Evolutionary conservation across 2,888 invertebrate species (phyloP).

Genomic region (Lydus trimaculatus): DNA sequence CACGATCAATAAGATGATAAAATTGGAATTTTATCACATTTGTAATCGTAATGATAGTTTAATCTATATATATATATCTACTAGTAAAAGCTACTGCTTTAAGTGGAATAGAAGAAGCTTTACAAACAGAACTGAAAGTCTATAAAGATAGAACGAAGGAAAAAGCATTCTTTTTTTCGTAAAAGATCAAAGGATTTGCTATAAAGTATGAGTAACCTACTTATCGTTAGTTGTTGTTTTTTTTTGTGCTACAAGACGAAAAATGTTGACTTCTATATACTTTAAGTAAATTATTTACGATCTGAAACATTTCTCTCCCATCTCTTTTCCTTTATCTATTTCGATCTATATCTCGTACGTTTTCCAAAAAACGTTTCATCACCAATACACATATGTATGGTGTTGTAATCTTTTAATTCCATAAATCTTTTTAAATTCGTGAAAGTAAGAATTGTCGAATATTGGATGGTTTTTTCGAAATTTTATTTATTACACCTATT

Average conservation of each 20-base stretch:
- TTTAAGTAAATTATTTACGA: conserved; percentile 9
- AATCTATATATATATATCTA: neutral
- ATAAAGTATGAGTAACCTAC: neutral
- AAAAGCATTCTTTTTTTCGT: neutral
- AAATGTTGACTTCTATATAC: conserved; percentile 10
- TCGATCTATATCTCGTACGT: neutral
- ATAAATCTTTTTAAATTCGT: conserved; percentile 3
- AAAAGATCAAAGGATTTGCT: neutral
- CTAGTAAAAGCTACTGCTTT: too few relatives aligned
- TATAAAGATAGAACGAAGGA: neutral
- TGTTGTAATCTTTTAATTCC: neutral
- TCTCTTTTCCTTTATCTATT: neutral
- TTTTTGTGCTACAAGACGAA: neutral
- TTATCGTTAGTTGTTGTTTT: too few relatives aligned
- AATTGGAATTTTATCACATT: neutral
- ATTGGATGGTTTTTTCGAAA: neutral
- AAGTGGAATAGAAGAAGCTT: too few relatives aligned
- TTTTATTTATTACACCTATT: neutral
- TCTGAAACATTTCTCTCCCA: neutral
- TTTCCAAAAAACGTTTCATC: neutral
- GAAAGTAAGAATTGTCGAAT: neutral
- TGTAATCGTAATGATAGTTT: neutral
- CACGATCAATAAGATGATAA: neutral
- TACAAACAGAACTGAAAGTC: neutral
- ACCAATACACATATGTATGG: neutral